Base-by-base conservation (phyloP, 2,888 invertebrate genomes). In the Sarcophaga rosellei region DNA sequence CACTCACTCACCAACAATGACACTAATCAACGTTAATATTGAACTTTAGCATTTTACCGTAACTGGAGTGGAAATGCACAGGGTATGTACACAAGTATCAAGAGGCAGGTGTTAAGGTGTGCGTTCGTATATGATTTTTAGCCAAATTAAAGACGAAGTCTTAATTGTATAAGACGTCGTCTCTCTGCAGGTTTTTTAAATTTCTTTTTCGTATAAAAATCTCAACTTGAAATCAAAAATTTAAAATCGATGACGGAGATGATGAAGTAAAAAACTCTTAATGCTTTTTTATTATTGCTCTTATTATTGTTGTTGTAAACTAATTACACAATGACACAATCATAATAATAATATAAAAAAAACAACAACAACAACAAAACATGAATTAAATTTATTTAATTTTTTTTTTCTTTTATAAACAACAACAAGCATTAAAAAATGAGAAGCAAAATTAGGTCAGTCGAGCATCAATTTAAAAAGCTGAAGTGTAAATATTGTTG, bases 391-490 rank as follows among this genome's bases (percentile, higher is more conserved):
- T 63, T 63, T 70, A 44, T 65, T 81, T 35, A 65, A 69, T 69
- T 78, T 45, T 69, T 12, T 78, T 85, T 12, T 65, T n/a, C 21
- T 78, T 47, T 69, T 53, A 62, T 68, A 25, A 53, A 61, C 17
- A 61, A 57, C 53, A 66, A 47, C 61, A 62, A 44, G 62, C 6
- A 57, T 65, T 4, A 45, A 61, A 68, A 81, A 79, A 15, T 74
- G 2, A 15, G 61, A 53, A 62, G 63, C 15, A 20, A 85, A 85
- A 86, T 86, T 86, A 59, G 86, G 86, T 86, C 86, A 86, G 83
- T 86, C 76, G 86, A 86, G 80, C 83, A 86, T 83, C 83, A 76
- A 65, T 86, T 77, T 86, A 17, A 35, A 17, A 35, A 59, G 23
- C 62, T 10, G 11, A 45, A 35, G 5, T 66, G 61, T 20, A 45